These are phyloP conservation scores for Encarsia formosa DNA, from an alignment of 2,888 invertebrate genomes.

Conservation along the genomic window DNA sequence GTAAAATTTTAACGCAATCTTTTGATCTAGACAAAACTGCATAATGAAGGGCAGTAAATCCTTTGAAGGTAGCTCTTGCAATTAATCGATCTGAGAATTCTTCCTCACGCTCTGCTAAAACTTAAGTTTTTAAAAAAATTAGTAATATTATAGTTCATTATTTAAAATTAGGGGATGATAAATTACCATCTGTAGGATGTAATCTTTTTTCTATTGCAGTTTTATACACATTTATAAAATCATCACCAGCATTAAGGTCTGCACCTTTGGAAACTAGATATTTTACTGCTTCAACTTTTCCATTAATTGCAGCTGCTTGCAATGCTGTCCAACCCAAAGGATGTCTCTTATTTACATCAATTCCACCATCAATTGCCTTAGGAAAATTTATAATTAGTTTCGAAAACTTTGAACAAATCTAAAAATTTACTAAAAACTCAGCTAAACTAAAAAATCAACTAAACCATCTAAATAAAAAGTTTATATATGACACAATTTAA, in stretches of 20 bases:
- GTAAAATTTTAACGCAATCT: constrained; percentile 60
- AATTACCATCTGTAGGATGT: constrained; percentile 70
- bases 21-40: constrained; percentile 73
- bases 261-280: constrained; percentile 71
- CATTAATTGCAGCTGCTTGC: constrained; percentile 79
- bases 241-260: constrained; percentile 71
- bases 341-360: constrained; percentile 69
- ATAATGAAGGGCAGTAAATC: constrained; percentile 86
- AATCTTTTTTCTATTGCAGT: constrained; percentile 64
- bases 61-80: constrained; percentile 71
- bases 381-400: constrained; percentile 7
- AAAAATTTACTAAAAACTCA: too few species aligned
- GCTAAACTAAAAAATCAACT: too few species aligned
- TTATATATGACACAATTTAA: too few species aligned
- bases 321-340: constrained; percentile 82
- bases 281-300: constrained; percentile 59
- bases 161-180: not conserved
- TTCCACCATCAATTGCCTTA: constrained; percentile 51
- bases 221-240: constrained; percentile 67
- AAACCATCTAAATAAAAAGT: too few species aligned
- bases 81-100: constrained; percentile 74
- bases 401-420: constrained; percentile 3
- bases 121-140: constrained; percentile 39
- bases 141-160: constrained; percentile 1
- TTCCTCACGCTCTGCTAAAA: constrained; percentile 68